Conservation (phyloP, 2,888 invertebrate genomes). For the Leptopilina myrica region DNA sequence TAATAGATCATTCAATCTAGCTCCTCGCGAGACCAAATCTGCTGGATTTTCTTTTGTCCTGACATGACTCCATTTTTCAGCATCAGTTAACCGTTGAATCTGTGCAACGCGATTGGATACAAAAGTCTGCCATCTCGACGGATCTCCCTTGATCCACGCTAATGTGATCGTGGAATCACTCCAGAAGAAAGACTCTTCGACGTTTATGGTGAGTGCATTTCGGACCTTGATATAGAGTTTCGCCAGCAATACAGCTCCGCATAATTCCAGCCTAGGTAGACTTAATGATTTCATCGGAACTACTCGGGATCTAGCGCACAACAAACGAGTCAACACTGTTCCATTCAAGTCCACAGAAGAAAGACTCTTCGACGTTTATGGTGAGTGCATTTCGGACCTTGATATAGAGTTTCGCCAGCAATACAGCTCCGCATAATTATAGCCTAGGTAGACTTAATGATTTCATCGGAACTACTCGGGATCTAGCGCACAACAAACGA, state of each 20-base stretch:
- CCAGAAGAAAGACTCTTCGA: neutral
- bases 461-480: neutral
- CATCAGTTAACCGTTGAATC: conserved; percentile 8
- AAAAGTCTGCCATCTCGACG: conserved; percentile 28
- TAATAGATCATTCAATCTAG: neutral
- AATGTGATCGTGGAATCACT: neutral
- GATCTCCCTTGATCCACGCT: neutral
- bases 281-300: too few relatives aligned
- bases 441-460: neutral
- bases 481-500: neutral
- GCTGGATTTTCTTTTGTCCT: conserved; percentile 45
- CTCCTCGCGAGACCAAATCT: conserved; percentile 27
- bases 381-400: too few relatives aligned
- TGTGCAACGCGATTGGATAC: conserved; percentile 33
- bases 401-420: too few relatives aligned
- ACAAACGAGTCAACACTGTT: too few relatives aligned
- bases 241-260: too few relatives aligned
- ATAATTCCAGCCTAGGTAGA: too few relatives aligned
- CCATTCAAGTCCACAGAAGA: too few relatives aligned
- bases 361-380: too few relatives aligned
- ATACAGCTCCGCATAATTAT: too few relatives aligned
- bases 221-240: too few relatives aligned
- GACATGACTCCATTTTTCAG: conserved; percentile 53
- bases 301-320: too few relatives aligned
- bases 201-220: neutral